Base-by-base conservation (phyloP, 2,113 vertebrate genomes). In the Montifringilla adamsi region DNA sequence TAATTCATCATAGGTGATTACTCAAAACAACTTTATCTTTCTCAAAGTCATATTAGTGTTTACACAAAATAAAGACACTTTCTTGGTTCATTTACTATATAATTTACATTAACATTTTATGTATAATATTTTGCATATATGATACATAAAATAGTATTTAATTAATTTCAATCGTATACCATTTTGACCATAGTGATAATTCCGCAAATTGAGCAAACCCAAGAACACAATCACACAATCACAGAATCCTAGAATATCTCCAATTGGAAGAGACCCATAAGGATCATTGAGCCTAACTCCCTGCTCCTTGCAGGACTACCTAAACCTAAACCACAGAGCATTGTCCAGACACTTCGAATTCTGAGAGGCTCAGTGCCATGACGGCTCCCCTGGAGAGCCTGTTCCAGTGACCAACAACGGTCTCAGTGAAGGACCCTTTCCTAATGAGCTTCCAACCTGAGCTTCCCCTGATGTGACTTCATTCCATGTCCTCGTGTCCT, bases 31-130 rank as follows among this genome's bases (percentile, higher is more conserved):
- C 24, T 83, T 8, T 33, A 66, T 83, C 44, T n/a, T 95, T 94
- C 73, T 72, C 55, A 89, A 88, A 90, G 55, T 91, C 64, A 43
- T 49, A 63, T 84, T 87, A 74, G n/a, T 96, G 60, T 86, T 97
- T 92, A 94, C 84, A 95, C 47, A 94, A 97, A 94, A 81, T 46
- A 90, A 70, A 95, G 75, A 94, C 58, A 94, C 58, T 72, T 23
- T 75, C 78, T 94, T 58, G 13, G 39, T 94, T 95, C 87, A 79
- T 49, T 86, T 94, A 82, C 31, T 46, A 1, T 47, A 64, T 50
- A 0, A 79, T n/a, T 74, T 78, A 90, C 8, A 39, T 59, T 35
- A 75, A 56, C 16, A 64, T 63, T 82, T 84, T 28, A 74, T 41
- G 22, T 68, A 50, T 30, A 47, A 49, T 59, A 75, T 79, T 67